Evolutionary conservation across 2,113 vertebrate species (phyloP).

Genomic region (Apus apus): DNA sequence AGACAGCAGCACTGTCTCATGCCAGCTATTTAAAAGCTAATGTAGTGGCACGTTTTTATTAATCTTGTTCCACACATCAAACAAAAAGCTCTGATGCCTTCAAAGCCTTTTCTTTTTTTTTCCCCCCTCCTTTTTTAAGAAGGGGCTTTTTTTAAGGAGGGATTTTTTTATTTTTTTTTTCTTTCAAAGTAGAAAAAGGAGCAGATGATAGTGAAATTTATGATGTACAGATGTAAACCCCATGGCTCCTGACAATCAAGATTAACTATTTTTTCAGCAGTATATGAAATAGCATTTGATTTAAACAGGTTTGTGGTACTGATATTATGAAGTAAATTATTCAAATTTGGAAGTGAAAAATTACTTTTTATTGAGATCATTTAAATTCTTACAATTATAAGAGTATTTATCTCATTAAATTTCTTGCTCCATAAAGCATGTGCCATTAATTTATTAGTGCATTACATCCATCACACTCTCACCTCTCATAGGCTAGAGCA

Average conservation of each 20-base stretch:
- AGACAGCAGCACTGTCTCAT: conserved; percentile 62
- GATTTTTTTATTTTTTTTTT: conserved; percentile 7
- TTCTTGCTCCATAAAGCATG: background rate
- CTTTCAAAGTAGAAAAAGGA: conserved; percentile 37
- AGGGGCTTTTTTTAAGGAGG: background rate
- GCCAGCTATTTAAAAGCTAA: conserved; percentile 65
- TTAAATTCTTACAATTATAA: background rate
- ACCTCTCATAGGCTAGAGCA: background rate
- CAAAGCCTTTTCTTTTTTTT: conserved; percentile 39
- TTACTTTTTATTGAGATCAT: background rate
- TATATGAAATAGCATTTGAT: conserved; percentile 16
- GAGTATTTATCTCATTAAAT: background rate
- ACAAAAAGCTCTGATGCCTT: conserved; percentile 74
- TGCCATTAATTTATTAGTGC: background rate
- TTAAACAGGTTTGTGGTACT: background rate
- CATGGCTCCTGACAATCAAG: conserved; percentile 51
- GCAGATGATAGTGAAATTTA: conserved; percentile 19
- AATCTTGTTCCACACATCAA: conserved; percentile 73
- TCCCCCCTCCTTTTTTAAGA: conserved; percentile 18
- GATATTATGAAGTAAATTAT: background rate
- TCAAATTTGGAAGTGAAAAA: background rate
- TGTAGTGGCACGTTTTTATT: conserved; percentile 74
- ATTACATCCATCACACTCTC: background rate
- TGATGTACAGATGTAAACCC: conserved; percentile 58
- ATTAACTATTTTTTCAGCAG: conserved; percentile 55